These are phyloP conservation scores for Leptogaster cylindrica DNA, from an alignment of 2,888 invertebrate genomes.

Conservation along the genomic window DNA sequence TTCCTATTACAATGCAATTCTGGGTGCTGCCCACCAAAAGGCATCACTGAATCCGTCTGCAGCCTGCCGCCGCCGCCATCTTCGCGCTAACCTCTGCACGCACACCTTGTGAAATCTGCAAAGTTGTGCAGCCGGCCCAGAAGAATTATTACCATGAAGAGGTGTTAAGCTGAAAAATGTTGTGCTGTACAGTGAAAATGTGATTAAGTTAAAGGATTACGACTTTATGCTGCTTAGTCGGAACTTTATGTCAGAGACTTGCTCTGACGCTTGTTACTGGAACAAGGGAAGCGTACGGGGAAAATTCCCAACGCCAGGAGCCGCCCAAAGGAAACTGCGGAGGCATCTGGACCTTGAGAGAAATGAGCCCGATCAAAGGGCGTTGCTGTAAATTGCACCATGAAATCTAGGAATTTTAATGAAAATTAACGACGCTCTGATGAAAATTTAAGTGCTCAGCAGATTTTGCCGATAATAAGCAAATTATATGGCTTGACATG, in stretches of 20 bases:
- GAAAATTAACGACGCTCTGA: slow-evolving; percentile 40
- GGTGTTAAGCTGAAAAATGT: slow-evolving; percentile 34
- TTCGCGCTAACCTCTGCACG: slow-evolving; percentile 19
- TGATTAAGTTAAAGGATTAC: slow-evolving; percentile 37
- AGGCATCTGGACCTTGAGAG: slow-evolving; percentile 21
- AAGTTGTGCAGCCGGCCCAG: neutral
- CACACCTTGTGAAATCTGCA: neutral
- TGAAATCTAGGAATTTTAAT: slow-evolving; percentile 38
- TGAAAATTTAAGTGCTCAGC: slow-evolving; percentile 37
- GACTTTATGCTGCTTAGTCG: slow-evolving; percentile 18
- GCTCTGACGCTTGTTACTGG: slow-evolving; percentile 25
- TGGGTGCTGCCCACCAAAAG: no score
- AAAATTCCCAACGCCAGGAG: neutral
- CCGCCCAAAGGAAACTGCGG: neutral
- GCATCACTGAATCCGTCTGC: no score
- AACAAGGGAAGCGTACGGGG: neutral
- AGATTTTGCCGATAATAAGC: slow-evolving; percentile 10
- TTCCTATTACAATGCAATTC: no score
- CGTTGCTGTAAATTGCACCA: slow-evolving; percentile 20
- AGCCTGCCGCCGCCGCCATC: no score
- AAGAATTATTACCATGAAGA: slow-evolving; percentile 32
- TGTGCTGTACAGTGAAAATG: slow-evolving; percentile 16
- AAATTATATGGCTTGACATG: slow-evolving; percentile 11
- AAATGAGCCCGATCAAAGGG: slow-evolving; percentile 9
- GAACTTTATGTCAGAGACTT: slow-evolving; percentile 24